These are phyloP conservation scores for Columba guinea DNA, from an alignment of 2,797 vertebrate genomes.

Conservation along the genomic window DNA sequence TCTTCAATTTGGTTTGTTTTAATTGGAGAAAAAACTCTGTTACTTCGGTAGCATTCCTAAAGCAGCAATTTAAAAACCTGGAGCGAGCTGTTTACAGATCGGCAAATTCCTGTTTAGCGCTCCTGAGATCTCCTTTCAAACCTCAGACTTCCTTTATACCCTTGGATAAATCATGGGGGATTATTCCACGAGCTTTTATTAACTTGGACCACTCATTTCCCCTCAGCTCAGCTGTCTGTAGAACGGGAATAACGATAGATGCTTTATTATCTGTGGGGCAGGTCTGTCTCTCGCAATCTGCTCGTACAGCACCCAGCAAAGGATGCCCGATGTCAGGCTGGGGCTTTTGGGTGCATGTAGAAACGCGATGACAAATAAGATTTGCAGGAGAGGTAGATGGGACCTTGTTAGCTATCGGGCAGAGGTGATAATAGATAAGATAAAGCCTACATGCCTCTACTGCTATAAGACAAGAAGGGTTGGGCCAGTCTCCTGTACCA, in stretches of 20 bases:
- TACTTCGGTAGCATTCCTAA: neutral
- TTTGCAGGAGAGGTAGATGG: neutral
- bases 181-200: neutral
- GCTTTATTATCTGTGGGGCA: neutral
- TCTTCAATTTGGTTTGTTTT: neutral
- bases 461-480: slow-evolving; percentile 24
- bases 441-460: neutral
- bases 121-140: slow-evolving; percentile 1
- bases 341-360: neutral
- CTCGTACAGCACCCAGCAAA: neutral
- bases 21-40: neutral
- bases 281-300: neutral
- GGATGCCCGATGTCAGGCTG: neutral
- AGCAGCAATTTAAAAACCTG: neutral
- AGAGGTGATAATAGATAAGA: slow-evolving; percentile 53
- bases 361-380: slow-evolving; percentile 12
- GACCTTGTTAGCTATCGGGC: neutral
- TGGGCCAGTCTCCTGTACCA: neutral
- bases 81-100: neutral
- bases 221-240: neutral
- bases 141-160: slow-evolving; percentile 12
- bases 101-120: neutral
- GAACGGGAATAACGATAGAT: neutral
- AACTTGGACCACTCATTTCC: neutral
- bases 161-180: neutral